Evolutionary conservation across 2,888 invertebrate species (phyloP).

Genomic region (Nomada ruficornis): DNA sequence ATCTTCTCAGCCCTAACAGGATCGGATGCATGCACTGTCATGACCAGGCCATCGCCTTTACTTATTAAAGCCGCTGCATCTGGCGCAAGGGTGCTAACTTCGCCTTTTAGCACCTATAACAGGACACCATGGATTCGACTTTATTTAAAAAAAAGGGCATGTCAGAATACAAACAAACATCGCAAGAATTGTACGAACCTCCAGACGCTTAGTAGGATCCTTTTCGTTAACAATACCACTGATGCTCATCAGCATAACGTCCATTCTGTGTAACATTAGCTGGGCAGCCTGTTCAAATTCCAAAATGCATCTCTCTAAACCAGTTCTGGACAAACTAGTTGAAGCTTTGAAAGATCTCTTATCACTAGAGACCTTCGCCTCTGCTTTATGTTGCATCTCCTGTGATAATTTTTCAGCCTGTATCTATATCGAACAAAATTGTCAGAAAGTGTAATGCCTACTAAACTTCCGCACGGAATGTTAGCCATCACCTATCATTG

Average conservation of each 20-base stretch:
- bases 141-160: neutral
- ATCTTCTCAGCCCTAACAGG: conserved; percentile 87
- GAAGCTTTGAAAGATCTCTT: conserved; percentile 76
- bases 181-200: conserved; percentile 83
- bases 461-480: conserved; percentile 11
- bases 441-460: neutral
- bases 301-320: conserved; percentile 82
- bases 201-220: conserved; percentile 88
- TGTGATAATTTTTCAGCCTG: conserved; percentile 69
- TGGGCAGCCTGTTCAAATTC: conserved; percentile 85
- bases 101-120: conserved; percentile 87
- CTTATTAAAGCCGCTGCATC: conserved; percentile 92
- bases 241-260: conserved; percentile 87
- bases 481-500: conserved; percentile 51
- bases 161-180: neutral
- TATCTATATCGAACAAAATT: conserved; percentile 59
- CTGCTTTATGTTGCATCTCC: conserved; percentile 54
- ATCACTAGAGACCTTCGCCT: conserved; percentile 63
- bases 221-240: conserved; percentile 86
- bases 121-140: neutral
- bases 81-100: conserved; percentile 88
- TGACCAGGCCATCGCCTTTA: conserved; percentile 90
- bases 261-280: conserved; percentile 86
- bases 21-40: conserved; percentile 87
- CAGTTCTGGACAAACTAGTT: conserved; percentile 78